Evolutionary conservation across 1,140 invertebrate genomes (phyloP).

Genomic region (Chelonus insularis): DNA sequence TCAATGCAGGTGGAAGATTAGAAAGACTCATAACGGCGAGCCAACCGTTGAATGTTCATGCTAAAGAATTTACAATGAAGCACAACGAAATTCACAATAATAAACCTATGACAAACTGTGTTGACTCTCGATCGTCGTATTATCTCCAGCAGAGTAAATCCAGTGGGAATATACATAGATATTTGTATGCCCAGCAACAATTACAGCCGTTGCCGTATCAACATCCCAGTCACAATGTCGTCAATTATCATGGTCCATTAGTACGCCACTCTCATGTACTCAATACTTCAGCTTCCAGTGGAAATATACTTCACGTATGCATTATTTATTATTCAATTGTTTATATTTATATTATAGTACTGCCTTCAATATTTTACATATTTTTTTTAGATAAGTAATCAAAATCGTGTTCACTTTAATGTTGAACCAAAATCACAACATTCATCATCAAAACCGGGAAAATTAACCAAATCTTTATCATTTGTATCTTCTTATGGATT

Average conservation of each 20-base stretch:
- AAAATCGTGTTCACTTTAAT: slow-evolving; percentile 61
- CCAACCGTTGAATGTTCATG: slow-evolving; percentile 75
- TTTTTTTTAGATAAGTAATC: slow-evolving; percentile 36
- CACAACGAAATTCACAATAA: slow-evolving; percentile 57
- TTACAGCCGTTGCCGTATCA: slow-evolving; percentile 49
- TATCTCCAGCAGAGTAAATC: slow-evolving; percentile 66
- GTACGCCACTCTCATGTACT: slow-evolving; percentile 50
- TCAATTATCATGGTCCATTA: slow-evolving; percentile 1
- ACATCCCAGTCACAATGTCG: slow-evolving; percentile 46
- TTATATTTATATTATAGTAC: too few species aligned
- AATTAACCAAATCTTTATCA: slow-evolving; percentile 54
- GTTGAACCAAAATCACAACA: slow-evolving; percentile 42
- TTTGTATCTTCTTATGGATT: slow-evolving; percentile 62
- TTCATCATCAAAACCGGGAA: slow-evolving; percentile 45
- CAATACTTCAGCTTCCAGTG: slow-evolving; percentile 67
- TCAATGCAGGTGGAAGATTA: slow-evolving; percentile 49
- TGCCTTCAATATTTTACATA: too few species aligned
- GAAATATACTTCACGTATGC: slow-evolving; percentile 68
- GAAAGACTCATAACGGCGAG: slow-evolving; percentile 49
- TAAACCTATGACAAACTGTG: slow-evolving; percentile 37
- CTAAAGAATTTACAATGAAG: slow-evolving; percentile 83
- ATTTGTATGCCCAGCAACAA: slow-evolving; percentile 53
- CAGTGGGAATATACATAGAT: slow-evolving; percentile 63
- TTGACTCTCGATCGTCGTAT: slow-evolving; percentile 42
- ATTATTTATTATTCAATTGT: background rate